phyloP scores from a whole-genome alignment of 37 sponge, comb jelly and placozoan species.

The Mnemiopsis leidyi region DNA sequence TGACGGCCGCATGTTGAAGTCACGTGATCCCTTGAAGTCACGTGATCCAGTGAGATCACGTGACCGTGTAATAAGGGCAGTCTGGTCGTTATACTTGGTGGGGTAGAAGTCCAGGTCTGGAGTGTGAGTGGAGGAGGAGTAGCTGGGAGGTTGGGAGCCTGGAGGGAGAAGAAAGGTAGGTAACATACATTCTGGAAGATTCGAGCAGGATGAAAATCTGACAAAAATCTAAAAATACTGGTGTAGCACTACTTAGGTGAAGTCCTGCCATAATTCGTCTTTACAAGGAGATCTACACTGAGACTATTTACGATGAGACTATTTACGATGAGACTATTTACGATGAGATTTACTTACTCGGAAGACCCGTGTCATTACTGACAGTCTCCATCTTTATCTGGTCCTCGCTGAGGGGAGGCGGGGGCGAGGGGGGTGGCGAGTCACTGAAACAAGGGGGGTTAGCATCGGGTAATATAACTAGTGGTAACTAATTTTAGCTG shows the following conservation, averaged over 20 bases:
- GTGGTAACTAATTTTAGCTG: no score
- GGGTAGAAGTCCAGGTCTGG: slow-evolving; percentile 58
- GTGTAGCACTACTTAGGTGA: no score
- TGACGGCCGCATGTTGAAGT: neutral
- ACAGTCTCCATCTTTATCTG: slow-evolving; percentile 29
- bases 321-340: no score
- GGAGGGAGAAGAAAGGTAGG: no score
- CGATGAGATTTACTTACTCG: slow-evolving; percentile 57
- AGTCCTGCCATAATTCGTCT: no score
- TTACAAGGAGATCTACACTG: no score
- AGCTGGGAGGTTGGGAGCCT: slow-evolving; percentile 64
- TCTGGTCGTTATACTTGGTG: neutral
- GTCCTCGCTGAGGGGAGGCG: neutral
- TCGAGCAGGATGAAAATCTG: no score
- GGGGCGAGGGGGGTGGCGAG: slow-evolving; percentile 53
- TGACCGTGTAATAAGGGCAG: neutral
- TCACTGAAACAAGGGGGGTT: slow-evolving; percentile 36
- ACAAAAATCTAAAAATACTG: no score
- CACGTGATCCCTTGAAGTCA: neutral
- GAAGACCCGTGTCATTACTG: slow-evolving; percentile 51
- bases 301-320: no score
- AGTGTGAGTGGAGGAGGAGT: slow-evolving; percentile 25
- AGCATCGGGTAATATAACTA: no score
- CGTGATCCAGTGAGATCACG: neutral
- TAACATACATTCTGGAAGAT: no score